Conservation (phyloP, 2,888 invertebrate species). For the Phortica okadai region DNA sequence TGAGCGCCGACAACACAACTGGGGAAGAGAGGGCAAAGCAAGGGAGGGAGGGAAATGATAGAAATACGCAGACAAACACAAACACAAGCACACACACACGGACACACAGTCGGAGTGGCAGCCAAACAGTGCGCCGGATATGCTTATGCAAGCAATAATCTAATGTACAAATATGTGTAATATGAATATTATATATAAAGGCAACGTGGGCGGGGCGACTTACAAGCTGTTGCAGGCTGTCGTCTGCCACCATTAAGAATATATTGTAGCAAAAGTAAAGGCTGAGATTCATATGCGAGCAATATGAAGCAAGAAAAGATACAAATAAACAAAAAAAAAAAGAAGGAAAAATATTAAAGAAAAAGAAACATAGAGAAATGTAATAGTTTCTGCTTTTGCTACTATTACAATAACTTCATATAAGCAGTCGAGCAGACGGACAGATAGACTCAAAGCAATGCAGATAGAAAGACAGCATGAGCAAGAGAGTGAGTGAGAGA, state of each 20-base stretch:
- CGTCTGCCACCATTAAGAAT: slow-evolving; percentile 45
- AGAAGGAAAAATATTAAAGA: neutral
- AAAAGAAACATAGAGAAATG: neutral
- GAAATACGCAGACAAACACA: slow-evolving; percentile 38
- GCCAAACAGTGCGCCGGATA: slow-evolving; percentile 42
- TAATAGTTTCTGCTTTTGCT: slow-evolving; percentile 5
- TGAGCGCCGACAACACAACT: slow-evolving; percentile 24
- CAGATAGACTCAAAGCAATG: neutral
- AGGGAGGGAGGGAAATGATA: slow-evolving; percentile 42
- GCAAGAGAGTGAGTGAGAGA: neutral
- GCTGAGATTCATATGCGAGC: slow-evolving; percentile 29
- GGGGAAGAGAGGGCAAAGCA: neutral
- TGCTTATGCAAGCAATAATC: slow-evolving; percentile 70
- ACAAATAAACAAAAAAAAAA: slow-evolving; percentile 34
- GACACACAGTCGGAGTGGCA: neutral
- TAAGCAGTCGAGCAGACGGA: neutral
- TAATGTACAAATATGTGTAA: slow-evolving; percentile 63
- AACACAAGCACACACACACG: slow-evolving; percentile 31
- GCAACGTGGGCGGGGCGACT: slow-evolving; percentile 35
- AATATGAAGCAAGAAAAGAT: slow-evolving; percentile 9
- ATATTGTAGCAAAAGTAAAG: slow-evolving; percentile 47
- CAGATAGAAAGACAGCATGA: neutral
- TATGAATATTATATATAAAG: slow-evolving; percentile 55
- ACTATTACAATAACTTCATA: slow-evolving; percentile 13
- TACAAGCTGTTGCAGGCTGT: slow-evolving; percentile 60